Percentiles rank a stretch among this genome's conserved stretches.
phyloP scores from a whole-genome alignment of 2,797 vertebrate genomes.

The Tenualosa ilisha region DNA sequence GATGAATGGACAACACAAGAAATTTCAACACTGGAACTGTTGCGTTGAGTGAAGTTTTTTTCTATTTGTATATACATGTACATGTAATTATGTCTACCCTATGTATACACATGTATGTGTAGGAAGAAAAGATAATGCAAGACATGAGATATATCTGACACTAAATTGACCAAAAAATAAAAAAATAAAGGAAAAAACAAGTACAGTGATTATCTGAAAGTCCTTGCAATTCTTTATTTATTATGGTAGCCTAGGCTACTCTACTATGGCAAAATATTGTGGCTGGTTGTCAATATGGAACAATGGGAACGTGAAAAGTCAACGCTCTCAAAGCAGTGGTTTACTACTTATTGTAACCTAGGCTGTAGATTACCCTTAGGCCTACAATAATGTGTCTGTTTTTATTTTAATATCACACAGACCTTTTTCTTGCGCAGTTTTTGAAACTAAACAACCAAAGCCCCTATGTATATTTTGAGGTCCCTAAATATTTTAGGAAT shows the following conservation, averaged over 20 bases:
- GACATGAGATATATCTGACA: not conserved
- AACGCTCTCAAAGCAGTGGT: not conserved
- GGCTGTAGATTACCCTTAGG: not conserved
- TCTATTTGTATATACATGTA: slow-evolving; percentile 18
- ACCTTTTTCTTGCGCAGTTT: too few species aligned
- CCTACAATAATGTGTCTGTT: not conserved
- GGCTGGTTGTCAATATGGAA: not conserved
- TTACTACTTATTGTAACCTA: not conserved
- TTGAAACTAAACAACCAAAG: not conserved
- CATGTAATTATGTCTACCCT: slow-evolving; percentile 25
- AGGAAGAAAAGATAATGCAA: not conserved
- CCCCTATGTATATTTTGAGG: not conserved
- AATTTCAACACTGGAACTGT: not conserved
- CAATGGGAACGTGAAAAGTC: not conserved
- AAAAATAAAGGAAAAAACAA: not conserved
- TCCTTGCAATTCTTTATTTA: not conserved
- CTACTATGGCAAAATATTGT: not conserved
- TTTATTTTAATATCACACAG: not conserved
- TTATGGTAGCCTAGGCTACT: not conserved
- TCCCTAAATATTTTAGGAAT: slow-evolving; percentile 8
- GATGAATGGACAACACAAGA: not conserved
- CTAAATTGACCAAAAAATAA: not conserved
- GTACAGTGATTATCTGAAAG: not conserved
- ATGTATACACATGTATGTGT: slow-evolving; percentile 25
- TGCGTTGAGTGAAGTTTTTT: not conserved